Conservation (phyloP, 35 echinoderm and acorn worm species). For the Eucidaris tribuloides region DNA sequence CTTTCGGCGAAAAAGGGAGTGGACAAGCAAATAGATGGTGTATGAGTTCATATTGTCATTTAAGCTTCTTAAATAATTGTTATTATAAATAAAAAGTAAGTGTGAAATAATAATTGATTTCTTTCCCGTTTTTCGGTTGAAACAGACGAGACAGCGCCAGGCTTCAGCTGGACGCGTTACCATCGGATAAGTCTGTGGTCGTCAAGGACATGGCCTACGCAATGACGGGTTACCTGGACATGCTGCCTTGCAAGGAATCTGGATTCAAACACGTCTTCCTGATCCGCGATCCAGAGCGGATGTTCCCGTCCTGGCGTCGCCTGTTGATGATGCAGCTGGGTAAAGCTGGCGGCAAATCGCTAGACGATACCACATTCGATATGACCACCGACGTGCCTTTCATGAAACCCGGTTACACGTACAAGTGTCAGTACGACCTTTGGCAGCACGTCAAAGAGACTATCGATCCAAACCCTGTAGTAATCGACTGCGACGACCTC, state of each 20-base stretch:
- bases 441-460: slow-evolving; percentile 51
- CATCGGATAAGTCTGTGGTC: slow-evolving; percentile 16
- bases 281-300: slow-evolving; percentile 27
- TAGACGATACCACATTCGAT: not conserved
- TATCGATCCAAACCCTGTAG: slow-evolving; percentile 29
- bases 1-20: too few species aligned
- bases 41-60: too few species aligned
- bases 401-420: slow-evolving; percentile 21
- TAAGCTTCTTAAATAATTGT: too few species aligned
- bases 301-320: slow-evolving; percentile 37
- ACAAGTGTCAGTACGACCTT: slow-evolving; percentile 43
- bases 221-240: not conserved
- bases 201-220: slow-evolving; percentile 65
- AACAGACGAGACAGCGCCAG: slow-evolving; percentile 9
- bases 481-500: slow-evolving; percentile 42
- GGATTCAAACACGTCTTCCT: slow-evolving; percentile 54
- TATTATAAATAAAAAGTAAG: too few species aligned
- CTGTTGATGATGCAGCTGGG: not conserved
- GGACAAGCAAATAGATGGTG: too few species aligned
- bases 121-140: not conserved
- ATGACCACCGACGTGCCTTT: slow-evolving; percentile 16
- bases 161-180: slow-evolving; percentile 4
- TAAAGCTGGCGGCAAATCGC: not conserved
- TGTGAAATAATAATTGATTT: too few species aligned
- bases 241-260: not conserved